phyloP scores from a whole-genome alignment of 1,140 invertebrate genomes.

The Antheraea mylitta region DNA sequence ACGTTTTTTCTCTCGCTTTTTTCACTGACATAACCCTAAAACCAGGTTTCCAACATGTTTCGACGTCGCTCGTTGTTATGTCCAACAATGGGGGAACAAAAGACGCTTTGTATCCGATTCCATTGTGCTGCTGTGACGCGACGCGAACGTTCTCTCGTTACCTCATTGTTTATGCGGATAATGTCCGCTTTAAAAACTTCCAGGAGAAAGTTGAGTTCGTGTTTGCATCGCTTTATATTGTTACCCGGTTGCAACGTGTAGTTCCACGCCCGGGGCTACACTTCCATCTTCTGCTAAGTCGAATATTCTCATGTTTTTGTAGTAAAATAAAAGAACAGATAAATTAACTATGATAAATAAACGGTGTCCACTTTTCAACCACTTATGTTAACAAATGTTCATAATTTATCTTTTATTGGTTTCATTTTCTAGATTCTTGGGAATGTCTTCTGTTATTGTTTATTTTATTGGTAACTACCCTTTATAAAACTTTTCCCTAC shows the following conservation, averaged over 20 bases:
- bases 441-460: too few relatives aligned
- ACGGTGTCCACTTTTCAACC: too few relatives aligned
- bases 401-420: too few relatives aligned
- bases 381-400: too few relatives aligned
- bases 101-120: constrained; percentile 21
- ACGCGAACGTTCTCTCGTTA: constrained; percentile 12
- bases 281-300: not conserved
- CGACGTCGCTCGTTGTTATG: constrained; percentile 9
- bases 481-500: too few relatives aligned
- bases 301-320: too few relatives aligned
- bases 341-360: too few relatives aligned
- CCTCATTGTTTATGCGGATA: constrained; percentile 22
- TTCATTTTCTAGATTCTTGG: too few relatives aligned
- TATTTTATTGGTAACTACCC: too few relatives aligned
- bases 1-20: not conserved
- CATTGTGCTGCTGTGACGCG: constrained; percentile 14
- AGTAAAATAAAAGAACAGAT: too few relatives aligned
- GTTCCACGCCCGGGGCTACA: not conserved
- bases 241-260: not conserved
- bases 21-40: constrained; percentile 11
- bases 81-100: constrained; percentile 22
- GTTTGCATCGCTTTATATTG: not conserved
- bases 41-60: constrained; percentile 25
- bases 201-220: constrained; percentile 4
- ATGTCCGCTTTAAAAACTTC: constrained; percentile 12